Base-by-base conservation (phyloP, 2,797 vertebrate genomes). In the Thalassophryne amazonica region DNA sequence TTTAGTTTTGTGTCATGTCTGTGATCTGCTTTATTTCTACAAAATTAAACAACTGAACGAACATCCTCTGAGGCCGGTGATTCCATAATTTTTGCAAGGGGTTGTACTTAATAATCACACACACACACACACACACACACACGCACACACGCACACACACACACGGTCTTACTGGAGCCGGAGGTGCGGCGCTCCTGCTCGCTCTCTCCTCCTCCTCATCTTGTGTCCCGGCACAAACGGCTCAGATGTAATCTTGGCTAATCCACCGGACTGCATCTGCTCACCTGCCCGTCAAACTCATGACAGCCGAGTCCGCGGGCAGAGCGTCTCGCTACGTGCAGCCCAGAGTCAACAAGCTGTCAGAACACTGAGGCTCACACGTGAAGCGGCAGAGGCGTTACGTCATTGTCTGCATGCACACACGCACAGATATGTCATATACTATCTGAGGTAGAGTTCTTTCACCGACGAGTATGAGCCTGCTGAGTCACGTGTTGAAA, bases 141-240 rank as follows among this genome's bases (percentile, higher is more conserved):
- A 5, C 1, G 28, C 10, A 28, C 3, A 7, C 24, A 27, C 33
- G 36, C 17, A 35, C 10, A 12, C 35, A 15, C 9, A 17, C 23
- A 5, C 42, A 17, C 36, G 4, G 64, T 79, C 94, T 96, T 95
- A 96, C 94, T 95, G 94, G 69, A 96, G 93, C 63, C 86, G 92
- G 28, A 96, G 93, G 35, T 88, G 82, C 0, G 91, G 91, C 20
- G 90, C 91, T 88, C 93, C 94, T 16, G 89, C 80, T 74, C 88
- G 83, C 73, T 94, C 90, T 75, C 86, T 92, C 86, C 92, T 93
- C 77, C 92, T 88, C 85, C 94, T 95, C 92, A 95, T 94, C 39
- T 41, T 43, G 84, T 88, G 90, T 83, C 54, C 68, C 7, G 69
- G 71, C 52, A 1, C 73, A 73, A 75, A 70, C 71, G 68, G 80